Base-by-base conservation (phyloP, 2,797 vertebrate genomes). In the Lacerta bilineata region DNA sequence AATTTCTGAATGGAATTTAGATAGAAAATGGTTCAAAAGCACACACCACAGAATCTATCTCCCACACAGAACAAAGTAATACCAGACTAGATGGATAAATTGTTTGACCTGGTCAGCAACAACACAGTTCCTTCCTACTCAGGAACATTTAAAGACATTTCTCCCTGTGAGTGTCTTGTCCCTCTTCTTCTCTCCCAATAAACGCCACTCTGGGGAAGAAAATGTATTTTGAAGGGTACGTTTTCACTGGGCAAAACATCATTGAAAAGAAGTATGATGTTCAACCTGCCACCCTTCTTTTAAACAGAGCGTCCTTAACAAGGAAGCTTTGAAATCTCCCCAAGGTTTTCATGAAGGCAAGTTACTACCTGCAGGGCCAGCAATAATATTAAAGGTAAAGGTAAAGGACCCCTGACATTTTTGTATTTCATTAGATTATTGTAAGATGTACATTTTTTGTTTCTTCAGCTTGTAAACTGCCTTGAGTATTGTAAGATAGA, bases 321-420 rank as follows among this genome's bases (percentile, higher is more conserved):
- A 90, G 79, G 83, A 71, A 55, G 85, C 36, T 84, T 39, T 85
- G 50, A 66, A 13, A 64, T 61, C 89, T 88, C 91, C 39, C 11
- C 23, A 79, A 88, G 93, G 85, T 92, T 89, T 84, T 90, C 39
- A 76, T 84, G 75, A 76, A 87, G 59, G 61, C 80, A 89, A 86
- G 90, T 85, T 90, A 87, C 75, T 91, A 88, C 87, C 84, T 68
- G 78, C 87, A 94, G 84, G 90, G 90, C 17, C 15, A 43, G 41
- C 41, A 43, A 43, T 43, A 43, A 43, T 43, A 43, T 43, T 43
- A 43, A 43, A 43, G 41, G 41, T 43, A 43, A 43, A 43, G 41
- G 41, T 41, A 41, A 41, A 41, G 39, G 39, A 43, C 41, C 41
- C 41, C 41, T 43, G 41, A 43, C 41, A 33, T 33, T 33, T 33